Evolutionary conservation across 1,140 invertebrate genomes (phyloP).

Genomic region (Pogonomyrmex californicus): DNA sequence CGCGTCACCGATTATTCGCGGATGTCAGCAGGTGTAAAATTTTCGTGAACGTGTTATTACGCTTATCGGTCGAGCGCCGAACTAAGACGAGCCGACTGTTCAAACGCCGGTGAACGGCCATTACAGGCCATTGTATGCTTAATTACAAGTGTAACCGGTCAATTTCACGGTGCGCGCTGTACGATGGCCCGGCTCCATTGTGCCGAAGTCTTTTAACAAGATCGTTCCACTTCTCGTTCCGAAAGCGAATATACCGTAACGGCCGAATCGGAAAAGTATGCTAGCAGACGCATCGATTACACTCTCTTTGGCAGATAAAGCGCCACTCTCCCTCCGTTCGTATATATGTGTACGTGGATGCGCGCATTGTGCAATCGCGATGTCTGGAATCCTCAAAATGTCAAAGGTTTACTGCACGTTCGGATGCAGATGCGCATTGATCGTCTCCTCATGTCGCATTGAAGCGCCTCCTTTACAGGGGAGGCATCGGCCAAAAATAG

Average conservation of each 20-base stretch:
- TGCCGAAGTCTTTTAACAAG: slow-evolving; percentile 36
- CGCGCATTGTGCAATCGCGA: slow-evolving; percentile 63
- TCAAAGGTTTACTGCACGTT: slow-evolving; percentile 60
- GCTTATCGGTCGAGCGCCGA: slow-evolving; percentile 49
- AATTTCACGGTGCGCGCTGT: slow-evolving; percentile 63
- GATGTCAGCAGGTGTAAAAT: slow-evolving; percentile 63
- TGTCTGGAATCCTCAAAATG: slow-evolving; percentile 67
- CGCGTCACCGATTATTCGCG: slow-evolving; percentile 39
- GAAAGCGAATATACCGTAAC: slow-evolving; percentile 52
- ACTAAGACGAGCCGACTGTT: slow-evolving; percentile 28
- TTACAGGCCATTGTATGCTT: slow-evolving; percentile 72
- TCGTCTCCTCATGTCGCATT: slow-evolving; percentile 24
- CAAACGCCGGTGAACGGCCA: slow-evolving; percentile 23
- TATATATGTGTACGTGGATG: slow-evolving; percentile 32
- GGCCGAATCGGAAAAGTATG: slow-evolving; percentile 59
- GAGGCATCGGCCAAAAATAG: not conserved
- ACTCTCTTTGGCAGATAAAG: slow-evolving; percentile 4
- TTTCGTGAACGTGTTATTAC: slow-evolving; percentile 56
- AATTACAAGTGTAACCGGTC: slow-evolving; percentile 71
- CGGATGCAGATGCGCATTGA: slow-evolving; percentile 8
- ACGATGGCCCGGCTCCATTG: slow-evolving; percentile 61
- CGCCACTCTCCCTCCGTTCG: not conserved
- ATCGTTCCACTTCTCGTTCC: slow-evolving; percentile 43
- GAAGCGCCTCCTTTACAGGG: slow-evolving; percentile 3
- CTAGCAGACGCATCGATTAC: slow-evolving; percentile 64